Conservation (phyloP, 2,888 invertebrate genomes). For the Megalurothrips usitatus region DNA sequence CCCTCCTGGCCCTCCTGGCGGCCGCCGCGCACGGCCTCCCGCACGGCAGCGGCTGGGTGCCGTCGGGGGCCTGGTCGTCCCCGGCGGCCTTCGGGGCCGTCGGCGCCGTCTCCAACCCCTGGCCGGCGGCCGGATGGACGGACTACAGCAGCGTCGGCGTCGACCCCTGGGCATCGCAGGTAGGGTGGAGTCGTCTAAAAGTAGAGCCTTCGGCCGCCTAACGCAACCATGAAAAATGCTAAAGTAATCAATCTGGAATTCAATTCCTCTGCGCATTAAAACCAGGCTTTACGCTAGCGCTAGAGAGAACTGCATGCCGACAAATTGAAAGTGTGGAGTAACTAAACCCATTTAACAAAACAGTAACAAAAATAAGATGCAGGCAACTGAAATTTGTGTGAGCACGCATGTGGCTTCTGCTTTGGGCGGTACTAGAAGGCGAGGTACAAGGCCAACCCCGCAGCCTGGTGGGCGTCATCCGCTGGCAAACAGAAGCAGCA, state of each 20-base stretch:
- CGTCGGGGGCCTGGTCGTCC: background rate
- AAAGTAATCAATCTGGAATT: background rate
- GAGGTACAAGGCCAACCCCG: conserved; percentile 14
- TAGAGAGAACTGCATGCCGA: background rate
- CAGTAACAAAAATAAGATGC: background rate
- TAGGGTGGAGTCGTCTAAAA: background rate
- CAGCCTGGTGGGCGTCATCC: background rate
- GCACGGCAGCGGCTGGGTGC: conserved; percentile 7
- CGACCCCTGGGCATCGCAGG: background rate
- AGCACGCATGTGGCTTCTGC: background rate
- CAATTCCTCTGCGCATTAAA: background rate
- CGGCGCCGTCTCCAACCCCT: background rate
- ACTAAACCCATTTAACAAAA: background rate
- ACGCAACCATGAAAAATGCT: too few species aligned
- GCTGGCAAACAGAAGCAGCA: background rate
- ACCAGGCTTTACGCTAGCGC: background rate
- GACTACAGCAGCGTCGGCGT: conserved; percentile 8
- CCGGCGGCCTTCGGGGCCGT: background rate
- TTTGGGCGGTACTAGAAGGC: conserved; percentile 5
- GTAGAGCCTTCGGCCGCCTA: background rate
- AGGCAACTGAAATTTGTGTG: background rate
- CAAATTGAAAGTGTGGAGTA: background rate
- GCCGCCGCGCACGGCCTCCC: background rate
- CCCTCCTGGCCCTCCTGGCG: background rate
- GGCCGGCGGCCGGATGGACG: background rate